Base-by-base conservation (phyloP, 2,797 vertebrate genomes). In the Capromys pilorides region DNA sequence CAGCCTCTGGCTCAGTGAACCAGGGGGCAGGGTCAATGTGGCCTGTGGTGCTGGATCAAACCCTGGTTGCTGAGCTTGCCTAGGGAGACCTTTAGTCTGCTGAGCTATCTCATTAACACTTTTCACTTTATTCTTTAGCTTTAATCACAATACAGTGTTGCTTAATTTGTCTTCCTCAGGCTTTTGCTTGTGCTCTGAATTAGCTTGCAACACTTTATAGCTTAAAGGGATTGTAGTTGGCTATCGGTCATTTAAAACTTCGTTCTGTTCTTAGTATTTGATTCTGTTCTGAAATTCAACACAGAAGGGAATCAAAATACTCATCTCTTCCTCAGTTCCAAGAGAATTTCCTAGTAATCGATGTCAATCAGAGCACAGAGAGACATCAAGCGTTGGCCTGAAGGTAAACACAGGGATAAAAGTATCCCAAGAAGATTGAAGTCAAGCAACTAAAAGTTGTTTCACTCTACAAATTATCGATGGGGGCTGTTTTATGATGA, bases 201-300 rank as follows among this genome's bases (percentile, higher is more conserved):
- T 64, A 31, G 21, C 3, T 59, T 31, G 81, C 21, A 71, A 4
- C 6, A 59, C 14, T 77, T 78, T 71, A 57, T 0, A 39, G 12
- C 28, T 21, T 59, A 4, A 3, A 84, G 31, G 18, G 28, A 54
- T 11, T 39, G 79, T 0, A 54, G 11, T 78, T 69, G 49, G 11
- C 33, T 86, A 69, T 11, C 59, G 71, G 18, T 41, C 54, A 79
- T 73, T 4, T 7, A 26, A 45, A 33, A 1, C 36, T 39, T 0
- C 4, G 45, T 45, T 51, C 10, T 28, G 8, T 39, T 75, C 31
- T 36, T 85, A 73, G 77, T 0, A 69, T n/a, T 10, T 77, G 12
- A 36, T 93, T 90, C 94, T 87, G 3, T 64, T 67, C 41, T 89
- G 12, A 6, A 84, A 86, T 91, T 92, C 45, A 31, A 9, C 12